These are phyloP conservation scores for Melangyna quadrimaculata DNA, from an alignment of 2,888 invertebrate species.

Conservation along the genomic window DNA sequence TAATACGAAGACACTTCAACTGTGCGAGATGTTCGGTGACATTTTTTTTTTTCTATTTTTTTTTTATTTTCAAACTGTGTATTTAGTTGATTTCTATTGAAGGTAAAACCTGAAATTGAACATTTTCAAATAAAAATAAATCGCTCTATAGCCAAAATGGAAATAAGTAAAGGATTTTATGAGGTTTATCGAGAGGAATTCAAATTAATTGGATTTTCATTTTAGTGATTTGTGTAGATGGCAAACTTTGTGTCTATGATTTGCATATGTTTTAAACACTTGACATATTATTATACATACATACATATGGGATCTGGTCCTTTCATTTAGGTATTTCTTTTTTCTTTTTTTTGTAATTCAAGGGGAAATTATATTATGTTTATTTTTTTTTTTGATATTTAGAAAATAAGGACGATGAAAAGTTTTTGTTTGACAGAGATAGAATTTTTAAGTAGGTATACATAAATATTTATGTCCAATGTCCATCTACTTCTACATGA, in stretches of 20 bases:
- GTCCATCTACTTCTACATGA: no score
- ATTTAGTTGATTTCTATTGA: neutral
- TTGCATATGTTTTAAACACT: slow-evolving; percentile 9
- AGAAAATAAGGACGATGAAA: neutral
- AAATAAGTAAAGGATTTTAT: slow-evolving; percentile 6
- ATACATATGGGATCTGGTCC: neutral
- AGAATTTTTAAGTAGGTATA: neutral
- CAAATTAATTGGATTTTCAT: slow-evolving; percentile 23
- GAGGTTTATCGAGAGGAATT: slow-evolving; percentile 1
- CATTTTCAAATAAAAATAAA: neutral
- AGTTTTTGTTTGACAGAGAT: neutral
- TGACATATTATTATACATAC: no score
- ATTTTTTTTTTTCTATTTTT: neutral
- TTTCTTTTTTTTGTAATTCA: neutral
- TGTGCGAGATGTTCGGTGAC: neutral
- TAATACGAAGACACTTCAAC: neutral
- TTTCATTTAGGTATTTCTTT: neutral
- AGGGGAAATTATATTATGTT: neutral
- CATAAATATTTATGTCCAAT: neutral
- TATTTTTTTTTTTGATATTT: neutral
- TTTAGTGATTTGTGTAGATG: slow-evolving; percentile 5
- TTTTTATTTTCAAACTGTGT: neutral
- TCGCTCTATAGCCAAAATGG: neutral
- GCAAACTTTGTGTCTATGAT: neutral
- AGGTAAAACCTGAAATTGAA: neutral